These are phyloP conservation scores for Pyrochroa serraticornis DNA, from an alignment of 2,888 invertebrate species.

Conservation along the genomic window DNA sequence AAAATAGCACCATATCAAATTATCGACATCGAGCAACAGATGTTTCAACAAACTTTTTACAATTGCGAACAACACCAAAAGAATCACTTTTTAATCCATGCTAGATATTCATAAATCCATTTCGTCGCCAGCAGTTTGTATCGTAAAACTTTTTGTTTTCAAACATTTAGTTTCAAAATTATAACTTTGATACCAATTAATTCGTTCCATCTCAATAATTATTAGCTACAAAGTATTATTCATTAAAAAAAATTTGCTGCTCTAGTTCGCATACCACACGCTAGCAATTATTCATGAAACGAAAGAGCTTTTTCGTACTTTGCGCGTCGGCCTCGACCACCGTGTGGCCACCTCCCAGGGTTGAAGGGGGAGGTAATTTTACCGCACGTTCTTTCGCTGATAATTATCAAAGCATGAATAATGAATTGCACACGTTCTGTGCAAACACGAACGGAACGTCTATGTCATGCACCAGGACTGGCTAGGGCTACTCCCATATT, in stretches of 20 bases:
- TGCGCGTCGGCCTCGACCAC: conserved; percentile 8
- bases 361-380: conserved; percentile 23
- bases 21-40: too few relatives aligned
- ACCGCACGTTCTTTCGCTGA: conserved; percentile 40
- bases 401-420: conserved; percentile 48
- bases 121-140: too few relatives aligned
- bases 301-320: conserved; percentile 17
- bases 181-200: background rate
- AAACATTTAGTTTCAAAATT: background rate
- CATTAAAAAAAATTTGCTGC: too few relatives aligned
- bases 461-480: conserved; percentile 21
- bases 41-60: too few relatives aligned
- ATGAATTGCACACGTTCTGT: conserved; percentile 43
- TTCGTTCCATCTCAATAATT: too few relatives aligned
- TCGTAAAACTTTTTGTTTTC: too few relatives aligned
- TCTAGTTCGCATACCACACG: background rate
- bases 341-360: conserved; percentile 8
- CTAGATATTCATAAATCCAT: too few relatives aligned
- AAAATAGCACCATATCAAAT: too few relatives aligned
- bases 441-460: conserved; percentile 37
- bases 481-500: conserved; percentile 29
- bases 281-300: conserved; percentile 22
- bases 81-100: too few relatives aligned
- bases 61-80: too few relatives aligned
- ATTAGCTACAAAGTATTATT: too few relatives aligned